Percentiles rank a stretch among this genome's conserved stretches.
These are phyloP conservation scores for Actinopyga echinites DNA, from an alignment of 53 echinoderm and acorn worm species.

Conservation along the genomic window DNA sequence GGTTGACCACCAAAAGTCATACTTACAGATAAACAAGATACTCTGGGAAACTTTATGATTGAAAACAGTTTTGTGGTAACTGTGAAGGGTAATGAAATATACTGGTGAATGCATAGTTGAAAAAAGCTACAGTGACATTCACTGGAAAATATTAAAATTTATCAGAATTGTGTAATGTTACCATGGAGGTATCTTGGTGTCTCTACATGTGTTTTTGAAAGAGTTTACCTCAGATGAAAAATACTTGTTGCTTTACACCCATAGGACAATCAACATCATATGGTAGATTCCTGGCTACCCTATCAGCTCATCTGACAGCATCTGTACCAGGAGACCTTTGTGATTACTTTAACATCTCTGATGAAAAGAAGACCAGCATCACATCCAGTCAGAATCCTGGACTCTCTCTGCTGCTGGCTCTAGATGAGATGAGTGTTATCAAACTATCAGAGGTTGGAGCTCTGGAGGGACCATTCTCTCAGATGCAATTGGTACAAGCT, in stretches of 20 bases:
- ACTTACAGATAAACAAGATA: no score
- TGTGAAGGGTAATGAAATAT: no score
- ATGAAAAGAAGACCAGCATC: background rate
- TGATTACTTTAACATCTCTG: background rate
- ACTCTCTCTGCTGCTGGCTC: background rate
- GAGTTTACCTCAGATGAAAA: no score
- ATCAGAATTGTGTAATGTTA: no score
- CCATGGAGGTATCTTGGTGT: no score
- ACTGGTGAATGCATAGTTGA: no score
- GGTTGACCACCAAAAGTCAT: no score
- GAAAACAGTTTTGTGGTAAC: no score
- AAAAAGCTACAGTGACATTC: no score
- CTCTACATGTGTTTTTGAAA: no score
- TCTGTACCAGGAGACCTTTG: background rate
- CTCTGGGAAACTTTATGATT: no score
- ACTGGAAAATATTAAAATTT: no score
- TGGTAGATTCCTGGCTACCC: background rate
- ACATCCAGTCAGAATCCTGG: background rate
- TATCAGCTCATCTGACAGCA: background rate
- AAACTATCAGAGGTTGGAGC: background rate
- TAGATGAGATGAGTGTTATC: background rate
- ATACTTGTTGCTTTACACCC: background rate
- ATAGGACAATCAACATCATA: background rate
- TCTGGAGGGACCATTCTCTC: background rate
- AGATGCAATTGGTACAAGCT: background rate